Evolutionary conservation across 2,888 invertebrate species (phyloP).

Genomic region (Eupithecia inturbata): DNA sequence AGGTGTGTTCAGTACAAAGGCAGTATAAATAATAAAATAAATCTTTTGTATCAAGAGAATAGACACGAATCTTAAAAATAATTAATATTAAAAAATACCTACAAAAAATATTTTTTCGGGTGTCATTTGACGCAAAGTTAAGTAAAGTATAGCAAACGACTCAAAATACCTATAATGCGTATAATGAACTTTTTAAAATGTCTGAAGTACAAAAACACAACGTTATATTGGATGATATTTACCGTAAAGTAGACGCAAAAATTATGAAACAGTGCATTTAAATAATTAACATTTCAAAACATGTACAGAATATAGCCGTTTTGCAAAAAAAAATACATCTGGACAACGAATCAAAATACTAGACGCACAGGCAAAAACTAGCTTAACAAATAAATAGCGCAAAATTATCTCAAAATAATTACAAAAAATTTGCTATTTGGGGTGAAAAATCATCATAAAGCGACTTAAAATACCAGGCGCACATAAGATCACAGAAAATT

Average conservation of each 20-base stretch:
- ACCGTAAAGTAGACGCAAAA: not conserved
- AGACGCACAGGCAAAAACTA: not conserved
- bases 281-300: not conserved
- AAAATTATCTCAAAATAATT: not conserved
- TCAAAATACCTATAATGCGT: too few relatives aligned
- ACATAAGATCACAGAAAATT: not conserved
- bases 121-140: not conserved
- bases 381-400: not conserved
- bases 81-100: too few relatives aligned
- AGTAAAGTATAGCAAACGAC: not conserved
- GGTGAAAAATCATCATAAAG: constrained; percentile 18
- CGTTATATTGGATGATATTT: not conserved
- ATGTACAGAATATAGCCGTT: not conserved
- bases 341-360: not conserved
- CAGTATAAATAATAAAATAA: too few relatives aligned
- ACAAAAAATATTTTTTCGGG: too few relatives aligned
- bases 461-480: constrained; percentile 6
- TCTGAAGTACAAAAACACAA: too few relatives aligned
- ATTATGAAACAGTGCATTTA: not conserved
- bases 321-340: not conserved
- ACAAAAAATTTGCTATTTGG: not conserved
- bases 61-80: too few relatives aligned
- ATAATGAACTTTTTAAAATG: too few relatives aligned
- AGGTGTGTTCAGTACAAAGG: too few relatives aligned
- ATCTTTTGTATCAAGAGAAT: too few relatives aligned